Evolutionary conservation across 2,113 vertebrate genomes (phyloP).

Genomic region (Brienomyrus brachyistius): DNA sequence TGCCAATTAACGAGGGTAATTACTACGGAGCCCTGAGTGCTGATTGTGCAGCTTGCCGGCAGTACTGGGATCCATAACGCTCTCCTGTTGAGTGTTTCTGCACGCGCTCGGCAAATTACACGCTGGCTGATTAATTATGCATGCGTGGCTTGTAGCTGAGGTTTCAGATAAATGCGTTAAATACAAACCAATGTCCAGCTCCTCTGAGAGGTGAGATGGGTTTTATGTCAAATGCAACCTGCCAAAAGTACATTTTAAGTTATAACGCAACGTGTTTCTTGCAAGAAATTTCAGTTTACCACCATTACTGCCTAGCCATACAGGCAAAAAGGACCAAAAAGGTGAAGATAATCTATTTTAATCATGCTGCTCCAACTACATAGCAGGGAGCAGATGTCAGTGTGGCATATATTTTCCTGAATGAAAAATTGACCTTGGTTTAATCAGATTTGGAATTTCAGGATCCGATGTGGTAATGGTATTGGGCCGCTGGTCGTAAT

Average conservation of each 20-base stretch:
- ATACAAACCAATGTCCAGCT: neutral
- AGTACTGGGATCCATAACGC: neutral
- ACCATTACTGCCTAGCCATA: neutral
- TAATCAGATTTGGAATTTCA: slow-evolving; percentile 10
- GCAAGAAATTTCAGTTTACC: neutral
- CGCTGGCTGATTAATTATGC: neutral
- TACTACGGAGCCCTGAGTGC: neutral
- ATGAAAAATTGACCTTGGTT: neutral
- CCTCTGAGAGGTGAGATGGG: neutral
- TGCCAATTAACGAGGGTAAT: neutral
- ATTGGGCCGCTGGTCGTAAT: neutral
- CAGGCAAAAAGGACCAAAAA: neutral
- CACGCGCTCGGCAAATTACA: neutral
- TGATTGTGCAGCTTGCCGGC: neutral
- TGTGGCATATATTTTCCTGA: neutral
- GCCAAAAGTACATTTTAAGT: neutral
- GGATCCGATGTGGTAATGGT: neutral
- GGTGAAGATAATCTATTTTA: slow-evolving; percentile 2
- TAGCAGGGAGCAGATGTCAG: slow-evolving; percentile 8
- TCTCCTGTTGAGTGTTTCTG: neutral
- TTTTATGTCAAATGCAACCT: neutral
- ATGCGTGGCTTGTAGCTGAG: neutral
- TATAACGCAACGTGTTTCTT: neutral
- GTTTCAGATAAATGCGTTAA: neutral
- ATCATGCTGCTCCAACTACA: neutral